Base-by-base conservation (phyloP, 2,797 vertebrate genomes). In the Amblyopsis hoosieri region DNA sequence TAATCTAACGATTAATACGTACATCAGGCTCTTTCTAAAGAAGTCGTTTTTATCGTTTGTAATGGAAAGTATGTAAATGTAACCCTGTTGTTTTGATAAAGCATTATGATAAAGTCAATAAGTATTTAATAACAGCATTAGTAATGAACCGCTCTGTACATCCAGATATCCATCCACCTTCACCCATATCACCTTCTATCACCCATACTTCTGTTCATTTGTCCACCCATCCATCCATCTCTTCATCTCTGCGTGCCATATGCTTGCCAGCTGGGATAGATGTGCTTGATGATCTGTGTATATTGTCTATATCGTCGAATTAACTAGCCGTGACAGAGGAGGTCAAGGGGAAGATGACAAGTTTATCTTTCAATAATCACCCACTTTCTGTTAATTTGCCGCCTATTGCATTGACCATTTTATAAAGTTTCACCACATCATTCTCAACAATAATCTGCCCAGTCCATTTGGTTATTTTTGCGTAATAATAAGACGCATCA, bases 281-380 rank as follows among this genome's bases (percentile, higher is more conserved):
- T 64, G 57, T 51, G 55, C 70, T 48, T 57, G 66, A 73, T 67
- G 67, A 65, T 31, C 72, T 37, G 49, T 71, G 64, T 71, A 1
- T 49, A 60, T 62, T 45, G 50, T 60, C 53, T 70, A 54, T 53
- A 23, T 23, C 23, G 51, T 19, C 57, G 51, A 65, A 69, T 64
- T 67, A 72, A 67, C 71, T 69, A 76, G 52, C 60, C 47, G 15
- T 67, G 63, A 78, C 72, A 66, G 62, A 69, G 57, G n/a, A 59
- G 64, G 67, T 73, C 65, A 69, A 59, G 67, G 57, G 50, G 51
- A 64, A 62, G 57, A 65, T 9, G 45, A 55, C 23, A 17, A 45
- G 29, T 4, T 29, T 51, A 15, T 45, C 11, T 42, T 12, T 45
- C 13, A 17, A 47, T 10, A 12, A 12, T 47, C 45, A 12, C 49